Conservation (phyloP, 2,888 invertebrate genomes). For the Crematogaster levior region DNA sequence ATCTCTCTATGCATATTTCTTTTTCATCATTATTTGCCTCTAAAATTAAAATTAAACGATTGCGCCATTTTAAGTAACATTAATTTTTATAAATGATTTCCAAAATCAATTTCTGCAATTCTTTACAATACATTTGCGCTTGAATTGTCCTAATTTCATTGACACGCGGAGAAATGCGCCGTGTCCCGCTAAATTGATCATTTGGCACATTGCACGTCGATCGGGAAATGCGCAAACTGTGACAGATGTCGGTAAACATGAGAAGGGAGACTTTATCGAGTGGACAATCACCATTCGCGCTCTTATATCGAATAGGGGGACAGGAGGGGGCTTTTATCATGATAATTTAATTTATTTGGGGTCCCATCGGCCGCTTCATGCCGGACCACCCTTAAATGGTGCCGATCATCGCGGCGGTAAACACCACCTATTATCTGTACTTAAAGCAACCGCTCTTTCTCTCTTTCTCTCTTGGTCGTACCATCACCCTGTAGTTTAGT, state of each 20-base stretch:
- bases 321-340: conserved; percentile 79
- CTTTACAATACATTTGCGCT: conserved; percentile 9
- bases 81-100: not conserved
- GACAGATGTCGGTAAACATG: conserved; percentile 85
- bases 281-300: conserved; percentile 83
- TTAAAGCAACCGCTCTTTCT: conserved; percentile 71
- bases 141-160: conserved; percentile 30
- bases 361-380: conserved; percentile 82
- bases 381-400: conserved; percentile 80
- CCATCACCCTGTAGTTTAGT: conserved; percentile 4
- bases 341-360: conserved; percentile 85
- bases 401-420: conserved; percentile 82
- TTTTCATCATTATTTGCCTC: not conserved
- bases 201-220: conserved; percentile 39
- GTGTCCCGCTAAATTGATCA: conserved; percentile 48
- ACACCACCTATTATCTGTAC: conserved; percentile 82
- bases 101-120: conserved; percentile 1
- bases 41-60: not conserved
- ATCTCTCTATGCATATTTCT: not conserved
- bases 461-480: not conserved
- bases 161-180: conserved; percentile 34
- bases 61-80: not conserved
- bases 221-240: conserved; percentile 77
- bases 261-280: conserved; percentile 82
- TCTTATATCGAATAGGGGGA: conserved; percentile 68